A percentile compares a stretch with the other conserved stretches of the same genome.
Evolutionary conservation across 2,888 invertebrate species (phyloP).

Genomic region (Creontiades dilutus): DNA sequence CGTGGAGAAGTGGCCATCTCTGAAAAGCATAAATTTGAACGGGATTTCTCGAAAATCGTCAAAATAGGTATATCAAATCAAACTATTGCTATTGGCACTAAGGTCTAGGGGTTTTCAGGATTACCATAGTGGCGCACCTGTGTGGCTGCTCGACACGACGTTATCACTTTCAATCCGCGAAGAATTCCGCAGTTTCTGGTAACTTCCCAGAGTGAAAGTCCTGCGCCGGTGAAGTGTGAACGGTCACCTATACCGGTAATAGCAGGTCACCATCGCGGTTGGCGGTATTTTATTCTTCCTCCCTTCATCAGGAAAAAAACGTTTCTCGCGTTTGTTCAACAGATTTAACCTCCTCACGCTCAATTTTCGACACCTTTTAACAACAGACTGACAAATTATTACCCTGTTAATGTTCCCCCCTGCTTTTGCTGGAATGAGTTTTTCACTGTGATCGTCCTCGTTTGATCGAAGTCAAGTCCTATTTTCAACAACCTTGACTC

Average conservation of each 20-base stretch:
- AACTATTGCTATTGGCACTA: no score
- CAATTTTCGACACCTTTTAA: neutral
- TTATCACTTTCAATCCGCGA: neutral
- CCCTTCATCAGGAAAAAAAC: constrained; percentile 21
- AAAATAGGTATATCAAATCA: no score
- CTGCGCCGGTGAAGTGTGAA: constrained; percentile 39
- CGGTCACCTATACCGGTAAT: constrained; percentile 29
- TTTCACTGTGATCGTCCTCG: neutral
- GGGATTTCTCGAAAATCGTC: no score
- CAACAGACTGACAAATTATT: neutral
- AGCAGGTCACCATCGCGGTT: neutral
- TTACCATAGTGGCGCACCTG: neutral
- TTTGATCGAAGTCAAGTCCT: neutral
- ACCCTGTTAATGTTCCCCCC: neutral
- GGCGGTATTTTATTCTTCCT: neutral
- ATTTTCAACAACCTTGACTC: neutral
- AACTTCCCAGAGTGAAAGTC: constrained; percentile 29
- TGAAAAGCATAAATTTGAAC: no score
- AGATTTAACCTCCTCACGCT: constrained; percentile 1
- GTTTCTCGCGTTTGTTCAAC: neutral
- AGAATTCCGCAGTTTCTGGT: constrained; percentile 4
- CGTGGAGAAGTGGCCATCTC: no score
- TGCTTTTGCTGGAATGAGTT: neutral
- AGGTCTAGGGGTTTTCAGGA: no score
- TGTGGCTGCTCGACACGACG: neutral